Base-by-base conservation (phyloP, 2,888 invertebrate genomes). In the Lottia gigantea region DNA sequence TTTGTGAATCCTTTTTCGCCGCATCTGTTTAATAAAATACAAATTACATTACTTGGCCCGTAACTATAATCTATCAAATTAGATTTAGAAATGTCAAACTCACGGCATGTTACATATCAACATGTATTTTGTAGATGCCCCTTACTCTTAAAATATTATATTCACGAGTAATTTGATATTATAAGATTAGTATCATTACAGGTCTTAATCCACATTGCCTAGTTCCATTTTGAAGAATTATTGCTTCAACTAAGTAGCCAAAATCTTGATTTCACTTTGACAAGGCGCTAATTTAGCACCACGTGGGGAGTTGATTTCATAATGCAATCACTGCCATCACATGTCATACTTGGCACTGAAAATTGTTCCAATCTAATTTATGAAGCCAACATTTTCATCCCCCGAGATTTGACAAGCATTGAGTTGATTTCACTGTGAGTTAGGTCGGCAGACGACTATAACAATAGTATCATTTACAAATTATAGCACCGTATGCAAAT, bases 331-430 rank as follows among this genome's bases (percentile, higher is more conserved):
- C 55, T 55, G 55, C 55, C 55, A 55, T 55, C 55, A 55, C 19
- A 55, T 55, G 55, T 55, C 55, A 55, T 55, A 55, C 55, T 55
- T 55, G 55, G 55, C 19, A 55, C 55, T 55, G 55, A 19, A 55
- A 55, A 55, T 55, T 19, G 55, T 55, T 55, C 23, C 55, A 55
- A 55, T 55, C 23, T 55, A 55, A 55, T 55, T 55, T 55, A 55
- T 55, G 55, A 23, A 55, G 55, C 55, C 19, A 19, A 55, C 19
- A 19, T 55, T 23, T 23, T 23, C 11, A 55, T 23, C 55, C 55
- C 55, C 19, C 19, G 55, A 55, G 55, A 55, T 19, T 55, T 55
- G 19, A 23, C 55, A 23, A 23, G 23, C 55, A 23, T 23, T 55
- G 55, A 55, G 11, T 23, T 19, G 19, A 19, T 40, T 40, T 40